Evolutionary conservation across 2,797 vertebrate genomes (phyloP).

Genomic region (Picus viridis): DNA sequence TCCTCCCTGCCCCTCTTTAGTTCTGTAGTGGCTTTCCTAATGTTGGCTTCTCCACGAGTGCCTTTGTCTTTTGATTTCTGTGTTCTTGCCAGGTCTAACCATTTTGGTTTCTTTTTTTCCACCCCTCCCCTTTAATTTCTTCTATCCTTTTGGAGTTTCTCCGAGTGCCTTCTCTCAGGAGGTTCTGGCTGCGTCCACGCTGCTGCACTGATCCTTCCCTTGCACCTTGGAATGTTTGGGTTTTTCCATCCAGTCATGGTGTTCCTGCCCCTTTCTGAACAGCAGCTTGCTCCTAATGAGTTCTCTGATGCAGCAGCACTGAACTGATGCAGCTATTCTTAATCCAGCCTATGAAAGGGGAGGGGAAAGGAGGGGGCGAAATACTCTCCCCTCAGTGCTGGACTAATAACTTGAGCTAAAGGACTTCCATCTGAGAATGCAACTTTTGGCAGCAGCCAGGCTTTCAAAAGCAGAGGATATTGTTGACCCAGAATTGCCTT

Average conservation of each 20-base stretch:
- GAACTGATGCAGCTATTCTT: conserved; percentile 40
- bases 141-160: conserved; percentile 57
- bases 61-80: conserved; percentile 71
- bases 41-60: conserved; percentile 71
- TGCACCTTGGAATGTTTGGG: conserved; percentile 44
- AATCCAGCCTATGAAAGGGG: background rate
- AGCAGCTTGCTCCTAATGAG: conserved; percentile 32
- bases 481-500: background rate
- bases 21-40: conserved; percentile 67
- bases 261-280: conserved; percentile 69
- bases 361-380: too few species aligned
- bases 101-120: conserved; percentile 6
- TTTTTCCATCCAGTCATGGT: conserved; percentile 57
- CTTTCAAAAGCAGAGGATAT: background rate
- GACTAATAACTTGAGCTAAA: background rate
- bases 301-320: conserved; percentile 68
- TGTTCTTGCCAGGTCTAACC: conserved; percentile 70
- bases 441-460: background rate
- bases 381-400: background rate
- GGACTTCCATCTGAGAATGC: background rate
- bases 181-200: conserved; percentile 54
- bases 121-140: conserved; percentile 54
- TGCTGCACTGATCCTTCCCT: conserved; percentile 60
- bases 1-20: background rate
- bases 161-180: conserved; percentile 70